Base-by-base conservation (phyloP, 2,888 invertebrate species). In the Acleris laterana region DNA sequence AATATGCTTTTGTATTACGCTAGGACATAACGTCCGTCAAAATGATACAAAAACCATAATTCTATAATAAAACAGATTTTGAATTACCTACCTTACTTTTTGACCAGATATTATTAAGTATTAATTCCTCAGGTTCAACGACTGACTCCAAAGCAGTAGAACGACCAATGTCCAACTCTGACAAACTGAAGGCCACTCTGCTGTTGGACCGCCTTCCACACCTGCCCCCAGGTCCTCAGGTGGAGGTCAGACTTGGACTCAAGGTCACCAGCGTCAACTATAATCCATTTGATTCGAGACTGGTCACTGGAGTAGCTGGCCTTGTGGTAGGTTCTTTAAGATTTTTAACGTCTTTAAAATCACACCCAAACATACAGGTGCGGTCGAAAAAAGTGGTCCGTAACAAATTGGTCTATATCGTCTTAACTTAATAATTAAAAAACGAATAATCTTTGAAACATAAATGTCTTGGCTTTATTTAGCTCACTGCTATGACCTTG, bases 131-230 rank as follows among this genome's bases (percentile, higher is more conserved):
- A 73, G 78, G 80, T 65, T 57, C 58, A 17, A 73, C 78, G n/a
- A 77, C 84, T 7, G 77, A 87, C 59, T 90, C 90, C 0, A 75
- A 82, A 74, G 83, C 84, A 71, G 83, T 94, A 1, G 85, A 88
- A 55, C 85, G 79, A 1, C 84, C 85, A 16, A 71, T 94, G 44
- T 93, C 94, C 0, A 76, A 84, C 28, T 82, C 91, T 0, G 94
- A 95, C 60, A 87, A 86, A 62, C 82, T 96, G 22, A 86, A 94
- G 66, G 83, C 82, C n/a, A 85, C 92, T 17, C 71, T 95, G n/a
- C 79, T 95, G 1, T 75, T 82, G 56, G 84, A 89, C 55, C 94
- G 83, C 49, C 93, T 79, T 75, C 94, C 87, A 74, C 93, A 72
- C 19, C 56, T 87, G 3, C 75, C 89, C 0, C 89, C 90, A 0